phyloP scores from a whole-genome alignment of 2,888 invertebrate genomes.

The Cactoblastis cactorum region DNA sequence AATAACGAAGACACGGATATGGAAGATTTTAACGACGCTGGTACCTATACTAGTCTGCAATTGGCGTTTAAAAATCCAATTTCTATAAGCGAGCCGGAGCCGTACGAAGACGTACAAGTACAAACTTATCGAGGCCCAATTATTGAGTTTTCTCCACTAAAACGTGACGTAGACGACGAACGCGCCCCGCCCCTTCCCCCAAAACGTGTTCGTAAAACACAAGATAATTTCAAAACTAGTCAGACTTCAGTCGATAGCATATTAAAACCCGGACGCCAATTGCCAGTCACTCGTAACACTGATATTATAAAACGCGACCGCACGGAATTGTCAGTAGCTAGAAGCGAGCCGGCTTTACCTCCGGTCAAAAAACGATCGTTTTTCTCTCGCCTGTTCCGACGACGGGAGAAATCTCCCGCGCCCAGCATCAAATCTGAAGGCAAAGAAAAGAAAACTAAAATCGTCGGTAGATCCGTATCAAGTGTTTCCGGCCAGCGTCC shows the following conservation, averaged over 20 bases:
- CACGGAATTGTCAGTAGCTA: constrained; percentile 44
- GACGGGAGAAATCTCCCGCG: constrained; percentile 68
- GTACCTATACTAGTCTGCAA: constrained; percentile 91
- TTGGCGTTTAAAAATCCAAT: constrained; percentile 92
- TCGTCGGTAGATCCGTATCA: constrained; percentile 80
- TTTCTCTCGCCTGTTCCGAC: constrained; percentile 66
- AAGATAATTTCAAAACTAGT: constrained; percentile 59
- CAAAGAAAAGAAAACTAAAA: constrained; percentile 54
- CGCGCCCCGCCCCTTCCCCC: constrained; percentile 89
- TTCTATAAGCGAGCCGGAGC: constrained; percentile 73
- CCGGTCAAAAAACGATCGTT: constrained; percentile 71
- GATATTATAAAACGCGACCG: constrained; percentile 33
- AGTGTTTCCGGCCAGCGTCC: constrained; percentile 81
- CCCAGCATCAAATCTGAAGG: constrained; percentile 60
- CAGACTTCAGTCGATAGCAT: constrained; percentile 66
- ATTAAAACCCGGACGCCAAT: constrained; percentile 54
- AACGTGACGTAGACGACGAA: constrained; percentile 80
- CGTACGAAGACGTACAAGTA: constrained; percentile 81
- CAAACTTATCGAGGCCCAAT: constrained; percentile 72
- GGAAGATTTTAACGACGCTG: constrained; percentile 86
- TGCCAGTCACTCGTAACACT: constrained; percentile 48
- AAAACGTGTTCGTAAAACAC: constrained; percentile 83
- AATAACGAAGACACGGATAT: constrained; percentile 68
- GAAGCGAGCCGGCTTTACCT: constrained; percentile 66
- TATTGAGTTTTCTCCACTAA: constrained; percentile 72